These are phyloP conservation scores for Malthinus flaveolus DNA, from an alignment of 2,888 invertebrate genomes.

Conservation along the genomic window DNA sequence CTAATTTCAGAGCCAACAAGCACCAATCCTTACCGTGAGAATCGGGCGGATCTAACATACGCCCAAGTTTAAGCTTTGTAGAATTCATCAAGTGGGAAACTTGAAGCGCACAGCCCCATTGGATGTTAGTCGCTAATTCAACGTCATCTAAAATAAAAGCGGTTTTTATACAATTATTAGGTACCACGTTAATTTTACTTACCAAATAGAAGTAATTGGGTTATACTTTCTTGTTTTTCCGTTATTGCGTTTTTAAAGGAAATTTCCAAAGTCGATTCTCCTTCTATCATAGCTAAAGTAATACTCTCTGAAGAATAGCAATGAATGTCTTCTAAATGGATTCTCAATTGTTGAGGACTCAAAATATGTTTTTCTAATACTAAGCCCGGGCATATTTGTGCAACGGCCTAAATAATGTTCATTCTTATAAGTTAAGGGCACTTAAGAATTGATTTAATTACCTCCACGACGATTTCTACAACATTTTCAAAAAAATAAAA, in stretches of 20 bases:
- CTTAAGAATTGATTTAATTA: slow-evolving; percentile 36
- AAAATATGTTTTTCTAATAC: slow-evolving; percentile 67
- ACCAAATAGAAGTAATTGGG: slow-evolving; percentile 63
- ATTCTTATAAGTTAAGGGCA: background rate
- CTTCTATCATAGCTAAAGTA: slow-evolving; percentile 51
- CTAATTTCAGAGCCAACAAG: slow-evolving; percentile 70
- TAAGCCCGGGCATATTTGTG: slow-evolving; percentile 69
- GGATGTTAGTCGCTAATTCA: slow-evolving; percentile 47
- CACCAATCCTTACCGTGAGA: slow-evolving; percentile 78
- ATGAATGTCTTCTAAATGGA: slow-evolving; percentile 49
- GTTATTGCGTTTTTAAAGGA: slow-evolving; percentile 55
- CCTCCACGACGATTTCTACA: slow-evolving; percentile 64
- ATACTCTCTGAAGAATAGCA: slow-evolving; percentile 53
- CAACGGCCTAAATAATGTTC: slow-evolving; percentile 57
- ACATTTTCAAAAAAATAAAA: slow-evolving; percentile 74
- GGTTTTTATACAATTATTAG: background rate
- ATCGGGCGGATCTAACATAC: slow-evolving; percentile 72
- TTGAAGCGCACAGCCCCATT: slow-evolving; percentile 62
- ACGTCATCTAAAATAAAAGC: slow-evolving; percentile 43
- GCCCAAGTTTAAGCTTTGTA: slow-evolving; percentile 64
- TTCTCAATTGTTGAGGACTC: slow-evolving; percentile 62
- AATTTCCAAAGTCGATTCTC: slow-evolving; percentile 53
- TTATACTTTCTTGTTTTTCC: slow-evolving; percentile 59
- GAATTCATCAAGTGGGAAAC: slow-evolving; percentile 64
- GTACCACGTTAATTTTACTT: slow-evolving; percentile 18